Evolutionary conservation across 2,888 invertebrate genomes (phyloP).

Genomic region (Seladonia tumulorum): DNA sequence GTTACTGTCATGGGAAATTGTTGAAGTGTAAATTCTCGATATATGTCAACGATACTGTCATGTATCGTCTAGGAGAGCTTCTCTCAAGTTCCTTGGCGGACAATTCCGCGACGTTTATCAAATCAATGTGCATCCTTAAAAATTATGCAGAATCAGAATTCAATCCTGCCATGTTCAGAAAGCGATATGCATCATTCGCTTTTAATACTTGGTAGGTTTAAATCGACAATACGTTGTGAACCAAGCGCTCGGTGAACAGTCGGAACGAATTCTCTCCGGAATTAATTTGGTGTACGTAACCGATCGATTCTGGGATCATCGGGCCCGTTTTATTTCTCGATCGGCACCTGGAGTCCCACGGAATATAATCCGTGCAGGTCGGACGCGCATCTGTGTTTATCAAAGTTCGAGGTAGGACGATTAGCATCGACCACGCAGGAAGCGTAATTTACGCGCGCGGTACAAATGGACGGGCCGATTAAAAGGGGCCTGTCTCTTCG

Average conservation of each 20-base stretch:
- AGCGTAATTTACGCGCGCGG: conserved; percentile 67
- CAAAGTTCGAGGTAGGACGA: conserved; percentile 32
- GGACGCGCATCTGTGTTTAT: background rate
- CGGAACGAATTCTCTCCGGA: background rate
- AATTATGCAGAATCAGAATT: background rate
- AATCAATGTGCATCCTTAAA: too few relatives aligned
- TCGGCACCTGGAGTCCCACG: background rate
- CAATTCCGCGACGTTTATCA: too few relatives aligned
- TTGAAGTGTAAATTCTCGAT: too few relatives aligned
- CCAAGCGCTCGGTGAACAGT: background rate
- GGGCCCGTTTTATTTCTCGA: background rate
- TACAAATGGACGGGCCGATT: conserved; percentile 63
- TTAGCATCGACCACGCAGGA: conserved; percentile 58
- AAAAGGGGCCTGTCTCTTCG: conserved; percentile 33
- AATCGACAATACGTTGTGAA: background rate
- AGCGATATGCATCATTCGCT: background rate
- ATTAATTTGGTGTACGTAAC: background rate
- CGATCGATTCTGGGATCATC: background rate
- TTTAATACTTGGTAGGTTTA: background rate
- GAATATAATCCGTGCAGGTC: background rate
- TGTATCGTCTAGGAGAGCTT: too few relatives aligned
- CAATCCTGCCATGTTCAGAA: background rate
- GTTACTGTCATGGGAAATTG: too few relatives aligned
- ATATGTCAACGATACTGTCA: too few relatives aligned
- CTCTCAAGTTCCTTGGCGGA: too few relatives aligned